Percentiles rank a stretch among this genome's conserved stretches.
These are phyloP conservation scores for Sphyrna mokarran DNA, from an alignment of 2,113 vertebrate genomes.

Conservation along the genomic window DNA sequence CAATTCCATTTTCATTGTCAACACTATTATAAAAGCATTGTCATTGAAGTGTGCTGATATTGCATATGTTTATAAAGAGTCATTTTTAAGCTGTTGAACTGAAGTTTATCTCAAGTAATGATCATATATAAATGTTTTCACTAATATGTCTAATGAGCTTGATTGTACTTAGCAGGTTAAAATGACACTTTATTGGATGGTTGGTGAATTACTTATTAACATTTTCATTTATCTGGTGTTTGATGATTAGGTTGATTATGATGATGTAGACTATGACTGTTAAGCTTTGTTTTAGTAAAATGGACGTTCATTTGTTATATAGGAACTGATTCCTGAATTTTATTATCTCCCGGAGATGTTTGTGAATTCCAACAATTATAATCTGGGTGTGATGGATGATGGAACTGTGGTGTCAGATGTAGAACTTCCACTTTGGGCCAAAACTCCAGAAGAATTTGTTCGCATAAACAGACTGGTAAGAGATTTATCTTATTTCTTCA, in stretches of 20 bases:
- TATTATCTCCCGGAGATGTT: constrained; percentile 99
- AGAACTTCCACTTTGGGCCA: constrained; percentile 96
- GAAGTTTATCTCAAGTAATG: not conserved
- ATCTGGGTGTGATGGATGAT: constrained; percentile 96
- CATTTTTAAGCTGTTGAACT: not conserved
- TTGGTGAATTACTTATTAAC: not conserved
- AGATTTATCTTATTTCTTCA: constrained; percentile 41
- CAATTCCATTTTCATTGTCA: not conserved
- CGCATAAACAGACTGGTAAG: constrained; percentile 92
- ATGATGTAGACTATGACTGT: not conserved
- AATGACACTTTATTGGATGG: not conserved
- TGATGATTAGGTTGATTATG: not conserved
- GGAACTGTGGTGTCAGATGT: constrained; percentile 86
- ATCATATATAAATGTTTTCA: not conserved
- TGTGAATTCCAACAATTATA: constrained; percentile 91
- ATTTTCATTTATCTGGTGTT: not conserved
- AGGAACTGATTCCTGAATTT: constrained; percentile 98
- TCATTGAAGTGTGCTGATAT: not conserved
- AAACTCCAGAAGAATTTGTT: constrained; percentile 93
- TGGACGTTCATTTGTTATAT: constrained; percentile 37
- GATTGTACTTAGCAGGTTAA: not conserved
- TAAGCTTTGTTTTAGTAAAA: not conserved
- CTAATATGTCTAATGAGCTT: not conserved
- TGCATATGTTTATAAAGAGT: not conserved
- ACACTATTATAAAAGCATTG: not conserved